phyloP scores from a whole-genome alignment of 2,888 invertebrate genomes.

The Hydriomena furcata region DNA sequence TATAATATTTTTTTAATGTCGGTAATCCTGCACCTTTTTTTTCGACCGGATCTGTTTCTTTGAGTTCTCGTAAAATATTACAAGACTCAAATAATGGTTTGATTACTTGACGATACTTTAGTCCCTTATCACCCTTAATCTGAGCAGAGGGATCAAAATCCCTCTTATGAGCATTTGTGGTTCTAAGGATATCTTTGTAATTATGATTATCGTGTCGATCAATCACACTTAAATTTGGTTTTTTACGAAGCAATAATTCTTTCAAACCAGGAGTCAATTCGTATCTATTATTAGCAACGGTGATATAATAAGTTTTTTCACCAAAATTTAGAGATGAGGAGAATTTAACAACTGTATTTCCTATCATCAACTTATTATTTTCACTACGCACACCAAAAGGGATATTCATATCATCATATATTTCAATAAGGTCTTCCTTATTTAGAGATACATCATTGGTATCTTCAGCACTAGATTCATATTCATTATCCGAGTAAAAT shows the following conservation, averaged over 20 bases:
- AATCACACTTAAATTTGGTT: background rate
- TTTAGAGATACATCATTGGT: background rate
- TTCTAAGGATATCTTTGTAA: conserved; percentile 1
- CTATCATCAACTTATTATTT: background rate
- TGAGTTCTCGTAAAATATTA: background rate
- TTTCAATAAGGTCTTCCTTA: background rate
- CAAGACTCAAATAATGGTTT: background rate
- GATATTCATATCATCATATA: background rate
- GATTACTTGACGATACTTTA: conserved; percentile 1
- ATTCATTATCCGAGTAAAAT: background rate
- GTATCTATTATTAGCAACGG: background rate
- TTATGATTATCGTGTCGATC: background rate
- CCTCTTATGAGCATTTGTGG: conserved; percentile 7
- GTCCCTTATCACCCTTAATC: conserved; percentile 3
- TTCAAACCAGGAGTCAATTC: background rate
- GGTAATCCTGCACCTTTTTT: background rate
- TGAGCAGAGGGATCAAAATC: background rate
- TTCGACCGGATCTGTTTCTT: background rate
- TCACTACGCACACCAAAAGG: conserved; percentile 4
- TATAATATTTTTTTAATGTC: conserved; percentile 20
- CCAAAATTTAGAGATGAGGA: background rate
- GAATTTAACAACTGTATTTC: background rate
- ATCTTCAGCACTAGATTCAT: background rate
- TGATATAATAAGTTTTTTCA: no score
- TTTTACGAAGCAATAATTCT: background rate